phyloP scores from a whole-genome alignment of 2,888 invertebrate genomes.

The Xestoiulus laeticollis region DNA sequence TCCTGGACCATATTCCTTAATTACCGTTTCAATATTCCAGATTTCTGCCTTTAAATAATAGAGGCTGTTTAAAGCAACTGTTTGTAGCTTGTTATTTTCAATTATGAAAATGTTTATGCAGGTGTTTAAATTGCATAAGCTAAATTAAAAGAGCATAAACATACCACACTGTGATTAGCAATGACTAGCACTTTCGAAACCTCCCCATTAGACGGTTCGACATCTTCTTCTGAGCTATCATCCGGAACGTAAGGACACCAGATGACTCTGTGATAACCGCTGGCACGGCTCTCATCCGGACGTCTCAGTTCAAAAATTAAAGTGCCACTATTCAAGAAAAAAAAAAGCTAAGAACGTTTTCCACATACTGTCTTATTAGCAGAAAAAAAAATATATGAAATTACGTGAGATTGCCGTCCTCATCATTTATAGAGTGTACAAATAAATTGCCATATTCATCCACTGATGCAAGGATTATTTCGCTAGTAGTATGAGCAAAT shows the following conservation, averaged over 20 bases:
- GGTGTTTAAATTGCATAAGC: background rate
- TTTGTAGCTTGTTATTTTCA: too few species aligned
- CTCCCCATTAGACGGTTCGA: slow-evolving; percentile 63
- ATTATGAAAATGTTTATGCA: background rate
- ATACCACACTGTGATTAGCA: slow-evolving; percentile 75
- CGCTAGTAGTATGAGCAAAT: slow-evolving; percentile 83
- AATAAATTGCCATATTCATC: slow-evolving; percentile 86
- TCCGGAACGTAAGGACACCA: slow-evolving; percentile 94
- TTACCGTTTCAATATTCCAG: slow-evolving; percentile 68
- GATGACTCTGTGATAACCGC: slow-evolving; percentile 76
- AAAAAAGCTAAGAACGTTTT: background rate
- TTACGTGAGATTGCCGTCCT: slow-evolving; percentile 57
- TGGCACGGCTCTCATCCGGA: slow-evolving; percentile 60
- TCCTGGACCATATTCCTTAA: slow-evolving; percentile 64
- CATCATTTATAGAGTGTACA: slow-evolving; percentile 67
- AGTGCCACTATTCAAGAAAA: background rate
- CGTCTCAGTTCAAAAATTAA: slow-evolving; percentile 50
- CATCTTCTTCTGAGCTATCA: slow-evolving; percentile 60
- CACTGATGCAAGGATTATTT: slow-evolving; percentile 84
- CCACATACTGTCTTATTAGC: background rate
- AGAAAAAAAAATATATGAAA: background rate
- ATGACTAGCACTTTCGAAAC: slow-evolving; percentile 79
- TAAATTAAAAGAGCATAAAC: slow-evolving; percentile 62
- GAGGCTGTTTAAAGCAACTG: background rate
- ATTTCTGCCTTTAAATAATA: slow-evolving; percentile 67